Evolutionary conservation across 2,113 vertebrate species (phyloP).

Genomic region (Pipa parva): DNA sequence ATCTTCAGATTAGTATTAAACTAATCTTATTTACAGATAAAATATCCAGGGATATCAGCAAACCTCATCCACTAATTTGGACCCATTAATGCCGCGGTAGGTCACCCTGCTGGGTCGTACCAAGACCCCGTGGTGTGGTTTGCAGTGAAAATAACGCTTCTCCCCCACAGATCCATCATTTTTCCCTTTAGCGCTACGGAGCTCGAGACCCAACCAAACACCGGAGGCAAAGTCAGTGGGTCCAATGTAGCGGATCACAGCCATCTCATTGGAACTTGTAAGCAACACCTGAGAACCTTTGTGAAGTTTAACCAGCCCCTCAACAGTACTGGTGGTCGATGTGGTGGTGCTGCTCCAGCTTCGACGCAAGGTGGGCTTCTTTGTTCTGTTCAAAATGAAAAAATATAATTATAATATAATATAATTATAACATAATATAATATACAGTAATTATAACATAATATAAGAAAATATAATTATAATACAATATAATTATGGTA

Average conservation of each 20-base stretch:
- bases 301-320: slow-evolving; percentile 66
- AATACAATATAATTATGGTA: too few relatives aligned
- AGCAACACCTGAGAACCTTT: slow-evolving; percentile 89
- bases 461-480: too few relatives aligned
- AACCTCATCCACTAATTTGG: slow-evolving; percentile 76
- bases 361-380: slow-evolving; percentile 61
- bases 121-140: slow-evolving; percentile 75
- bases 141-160: slow-evolving; percentile 86
- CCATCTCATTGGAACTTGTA: slow-evolving; percentile 88
- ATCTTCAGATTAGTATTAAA: too few relatives aligned
- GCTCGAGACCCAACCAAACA: slow-evolving; percentile 89
- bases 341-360: slow-evolving; percentile 72
- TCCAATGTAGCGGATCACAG: slow-evolving; percentile 83
- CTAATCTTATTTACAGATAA: not conserved
- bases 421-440: too few relatives aligned
- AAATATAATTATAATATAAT: too few relatives aligned
- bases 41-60: slow-evolving; percentile 52
- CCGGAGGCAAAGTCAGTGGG: slow-evolving; percentile 82
- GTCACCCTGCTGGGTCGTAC: slow-evolving; percentile 89
- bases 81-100: slow-evolving; percentile 85
- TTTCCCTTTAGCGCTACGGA: slow-evolving; percentile 80
- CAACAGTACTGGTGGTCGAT: not conserved
- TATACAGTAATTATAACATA: too few relatives aligned
- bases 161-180: slow-evolving; percentile 85
- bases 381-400: slow-evolving; percentile 56